Conservation (phyloP, 2,113 vertebrate genomes). For the Lates calcarifer region DNA sequence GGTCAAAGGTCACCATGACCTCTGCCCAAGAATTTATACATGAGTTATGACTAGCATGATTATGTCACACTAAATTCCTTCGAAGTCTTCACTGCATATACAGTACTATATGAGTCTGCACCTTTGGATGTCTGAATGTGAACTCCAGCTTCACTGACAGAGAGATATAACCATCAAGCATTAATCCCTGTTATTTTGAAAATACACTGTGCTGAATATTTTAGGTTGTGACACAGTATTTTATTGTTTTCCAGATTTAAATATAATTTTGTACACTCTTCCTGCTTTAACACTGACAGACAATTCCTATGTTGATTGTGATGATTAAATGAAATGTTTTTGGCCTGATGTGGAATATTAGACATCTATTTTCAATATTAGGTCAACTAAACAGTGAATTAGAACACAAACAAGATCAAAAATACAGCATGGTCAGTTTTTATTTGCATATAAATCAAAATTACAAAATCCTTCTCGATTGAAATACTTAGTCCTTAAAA, state of each 20-base stretch:
- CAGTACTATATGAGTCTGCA: too few relatives aligned
- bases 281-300: slow-evolving; percentile 1
- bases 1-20: too few relatives aligned
- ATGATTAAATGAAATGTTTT: slow-evolving; percentile 53
- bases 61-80: too few relatives aligned
- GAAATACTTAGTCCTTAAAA: neutral
- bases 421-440: neutral
- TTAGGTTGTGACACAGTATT: slow-evolving; percentile 42
- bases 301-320: slow-evolving; percentile 11
- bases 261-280: slow-evolving; percentile 56
- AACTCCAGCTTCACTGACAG: too few relatives aligned
- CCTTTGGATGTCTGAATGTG: too few relatives aligned
- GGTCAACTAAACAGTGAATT: neutral
- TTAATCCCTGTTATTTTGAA: too few relatives aligned
- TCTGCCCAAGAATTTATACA: too few relatives aligned
- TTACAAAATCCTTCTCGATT: slow-evolving; percentile 8
- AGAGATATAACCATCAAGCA: too few relatives aligned
- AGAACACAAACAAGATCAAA: neutral
- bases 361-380: neutral
- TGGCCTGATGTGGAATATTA: slow-evolving; percentile 24
- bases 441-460: slow-evolving; percentile 32
- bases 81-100: too few relatives aligned
- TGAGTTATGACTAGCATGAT: too few relatives aligned
- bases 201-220: slow-evolving; percentile 37
- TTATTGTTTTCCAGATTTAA: slow-evolving; percentile 44